Conservation (phyloP, 1,140 invertebrate genomes). For the Dendrolimus punctatus region DNA sequence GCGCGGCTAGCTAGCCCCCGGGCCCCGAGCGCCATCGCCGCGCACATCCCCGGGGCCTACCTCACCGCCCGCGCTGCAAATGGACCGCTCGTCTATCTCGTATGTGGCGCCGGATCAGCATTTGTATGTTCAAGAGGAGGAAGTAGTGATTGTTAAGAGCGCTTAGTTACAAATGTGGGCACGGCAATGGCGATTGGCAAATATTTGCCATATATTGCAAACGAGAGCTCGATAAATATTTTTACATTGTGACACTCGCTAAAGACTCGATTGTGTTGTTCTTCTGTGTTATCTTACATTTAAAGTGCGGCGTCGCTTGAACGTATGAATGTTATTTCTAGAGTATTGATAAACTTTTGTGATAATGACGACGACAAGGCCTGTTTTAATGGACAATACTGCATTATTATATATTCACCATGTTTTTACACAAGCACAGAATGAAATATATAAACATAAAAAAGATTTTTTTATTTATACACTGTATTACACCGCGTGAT, state of each 20-base stretch:
- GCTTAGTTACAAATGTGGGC: constrained; percentile 8
- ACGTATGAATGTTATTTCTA: constrained; percentile 11
- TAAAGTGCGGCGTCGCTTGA: constrained; percentile 3
- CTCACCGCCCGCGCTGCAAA: constrained; percentile 31
- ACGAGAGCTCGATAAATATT: no score
- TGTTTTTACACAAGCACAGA: constrained; percentile 31
- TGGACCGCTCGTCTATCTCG: constrained; percentile 44
- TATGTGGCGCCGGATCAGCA: constrained; percentile 47
- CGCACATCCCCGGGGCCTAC: constrained; percentile 39
- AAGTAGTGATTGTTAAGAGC: constrained; percentile 48
- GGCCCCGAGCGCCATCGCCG: constrained; percentile 42
- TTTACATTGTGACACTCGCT: no score
- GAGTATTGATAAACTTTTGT: constrained; percentile 8
- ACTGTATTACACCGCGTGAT: constrained; percentile 36
- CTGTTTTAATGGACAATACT: constrained; percentile 23
- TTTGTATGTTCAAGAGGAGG: constrained; percentile 50
- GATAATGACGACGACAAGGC: constrained; percentile 34
- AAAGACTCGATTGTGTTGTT: background rate
- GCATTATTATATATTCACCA: constrained; percentile 12
- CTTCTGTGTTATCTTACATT: background rate
- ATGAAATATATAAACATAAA: constrained; percentile 36
- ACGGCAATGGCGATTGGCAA: background rate
- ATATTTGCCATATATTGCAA: background rate
- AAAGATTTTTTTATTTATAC: constrained; percentile 26
- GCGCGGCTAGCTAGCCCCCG: constrained; percentile 58